Percentiles rank a stretch among this genome's conserved stretches.
Conservation (phyloP, 1,140 invertebrate species). For the Pseudobourletiella spinata region DNA sequence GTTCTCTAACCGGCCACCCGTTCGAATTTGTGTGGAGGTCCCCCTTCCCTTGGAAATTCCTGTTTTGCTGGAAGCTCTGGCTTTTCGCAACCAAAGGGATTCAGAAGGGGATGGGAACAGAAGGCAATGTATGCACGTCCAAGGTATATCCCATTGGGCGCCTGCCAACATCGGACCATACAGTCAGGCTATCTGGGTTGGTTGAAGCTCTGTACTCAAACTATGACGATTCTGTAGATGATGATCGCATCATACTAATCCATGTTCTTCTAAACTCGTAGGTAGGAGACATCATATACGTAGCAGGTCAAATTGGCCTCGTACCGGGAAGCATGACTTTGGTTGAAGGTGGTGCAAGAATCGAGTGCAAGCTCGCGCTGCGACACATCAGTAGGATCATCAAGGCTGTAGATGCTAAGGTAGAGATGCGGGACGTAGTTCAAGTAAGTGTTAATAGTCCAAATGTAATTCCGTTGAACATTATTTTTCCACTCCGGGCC, state of each 20-base stretch:
- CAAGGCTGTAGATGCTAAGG: conserved; percentile 38
- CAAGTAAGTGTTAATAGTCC: conserved; percentile 27
- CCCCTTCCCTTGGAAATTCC: conserved; percentile 59
- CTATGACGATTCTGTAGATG: too few species aligned
- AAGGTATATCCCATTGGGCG: conserved; percentile 91
- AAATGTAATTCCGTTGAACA: too few species aligned
- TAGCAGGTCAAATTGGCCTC: conserved; percentile 84
- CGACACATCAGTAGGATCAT: conserved; percentile 51
- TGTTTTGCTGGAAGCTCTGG: conserved; percentile 66
- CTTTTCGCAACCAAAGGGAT: conserved; percentile 43
- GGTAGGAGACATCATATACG: conserved; percentile 70
- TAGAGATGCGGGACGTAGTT: conserved; percentile 37
- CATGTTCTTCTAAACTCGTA: too few species aligned
- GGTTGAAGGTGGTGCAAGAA: conserved; percentile 58
- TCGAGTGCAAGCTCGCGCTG: conserved; percentile 69
- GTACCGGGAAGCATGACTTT: conserved; percentile 74
- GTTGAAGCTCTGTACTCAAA: too few species aligned
- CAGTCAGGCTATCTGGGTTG: conserved; percentile 76
- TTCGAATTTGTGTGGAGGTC: conserved; percentile 75
- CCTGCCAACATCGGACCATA: conserved; percentile 93
- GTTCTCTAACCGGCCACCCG: conserved; percentile 61
- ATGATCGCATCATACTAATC: too few species aligned
- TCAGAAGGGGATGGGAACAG: conserved; percentile 15
- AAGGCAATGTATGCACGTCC: conserved; percentile 76
- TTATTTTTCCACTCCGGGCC: too few species aligned